Conservation (phyloP, 2,888 invertebrate genomes). For the Apamea epomidion region DNA sequence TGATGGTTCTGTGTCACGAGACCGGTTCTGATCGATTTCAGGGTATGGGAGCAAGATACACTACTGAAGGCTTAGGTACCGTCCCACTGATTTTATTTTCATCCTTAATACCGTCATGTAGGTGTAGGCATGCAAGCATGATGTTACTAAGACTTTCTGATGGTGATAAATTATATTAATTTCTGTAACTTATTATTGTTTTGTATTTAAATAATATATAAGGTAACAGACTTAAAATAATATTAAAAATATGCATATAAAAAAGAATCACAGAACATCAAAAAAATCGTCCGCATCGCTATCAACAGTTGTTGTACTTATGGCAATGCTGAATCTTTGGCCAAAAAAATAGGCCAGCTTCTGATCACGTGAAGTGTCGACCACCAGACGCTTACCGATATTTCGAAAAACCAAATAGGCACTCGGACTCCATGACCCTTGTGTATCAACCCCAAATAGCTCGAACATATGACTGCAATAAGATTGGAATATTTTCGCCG, state of each 20-base stretch:
- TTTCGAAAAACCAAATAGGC: not conserved
- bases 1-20: constrained; percentile 58
- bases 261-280: not conserved
- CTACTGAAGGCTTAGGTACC: constrained; percentile 26
- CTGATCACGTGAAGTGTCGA: not conserved
- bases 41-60: constrained; percentile 22
- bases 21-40: constrained; percentile 53
- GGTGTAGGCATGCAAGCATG: not conserved
- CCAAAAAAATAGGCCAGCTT: not conserved
- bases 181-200: not conserved
- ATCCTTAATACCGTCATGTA: not conserved
- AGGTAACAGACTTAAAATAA: too few species aligned
- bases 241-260: not conserved
- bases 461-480: not conserved
- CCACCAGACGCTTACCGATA: not conserved
- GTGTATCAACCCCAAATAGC: not conserved
- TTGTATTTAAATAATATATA: not conserved
- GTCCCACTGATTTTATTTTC: constrained; percentile 22
- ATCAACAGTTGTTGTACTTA: not conserved
- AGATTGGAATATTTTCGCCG: not conserved
- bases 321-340: not conserved
- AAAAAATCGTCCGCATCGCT: not conserved
- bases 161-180: not conserved
- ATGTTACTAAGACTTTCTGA: not conserved
- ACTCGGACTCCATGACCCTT: too few species aligned